Evolutionary conservation across 2,888 invertebrate species (phyloP).

Genomic region (Thereva unica): DNA sequence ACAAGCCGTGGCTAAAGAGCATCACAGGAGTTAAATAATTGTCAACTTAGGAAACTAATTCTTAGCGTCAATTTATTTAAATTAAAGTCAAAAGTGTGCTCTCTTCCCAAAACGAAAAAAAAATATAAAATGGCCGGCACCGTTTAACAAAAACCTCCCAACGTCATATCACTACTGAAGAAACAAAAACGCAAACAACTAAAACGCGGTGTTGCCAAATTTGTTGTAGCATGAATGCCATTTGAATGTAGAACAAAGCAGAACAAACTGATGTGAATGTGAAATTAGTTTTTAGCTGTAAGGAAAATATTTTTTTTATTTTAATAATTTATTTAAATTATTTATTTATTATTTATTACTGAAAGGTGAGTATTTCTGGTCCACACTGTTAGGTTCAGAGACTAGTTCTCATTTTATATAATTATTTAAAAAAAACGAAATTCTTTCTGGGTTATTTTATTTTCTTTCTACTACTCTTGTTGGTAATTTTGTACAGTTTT

Average conservation of each 20-base stretch:
- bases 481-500: too few species aligned
- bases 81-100: slow-evolving; percentile 46
- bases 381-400: slow-evolving; percentile 16
- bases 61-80: slow-evolving; percentile 28
- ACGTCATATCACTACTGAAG: background rate
- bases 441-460: too few species aligned
- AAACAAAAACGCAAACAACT: slow-evolving; percentile 7
- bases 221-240: slow-evolving; percentile 19
- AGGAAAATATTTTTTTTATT: background rate
- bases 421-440: too few species aligned
- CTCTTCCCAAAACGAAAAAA: slow-evolving; percentile 8
- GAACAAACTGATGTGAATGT: slow-evolving; percentile 5
- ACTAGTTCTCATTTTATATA: background rate
- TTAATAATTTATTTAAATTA: slow-evolving; percentile 22
- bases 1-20: slow-evolving; percentile 87
- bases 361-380: slow-evolving; percentile 32
- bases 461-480: too few species aligned
- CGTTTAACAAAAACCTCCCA: slow-evolving; percentile 9
- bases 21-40: slow-evolving; percentile 75
- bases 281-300: slow-evolving; percentile 5
- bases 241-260: slow-evolving; percentile 12
- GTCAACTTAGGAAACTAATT: slow-evolving; percentile 22
- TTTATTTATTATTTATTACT: slow-evolving; percentile 28
- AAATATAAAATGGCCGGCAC: too few species aligned
- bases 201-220: slow-evolving; percentile 25